phyloP scores from a whole-genome alignment of 1,140 invertebrate genomes.

The Lepidurus apus region DNA sequence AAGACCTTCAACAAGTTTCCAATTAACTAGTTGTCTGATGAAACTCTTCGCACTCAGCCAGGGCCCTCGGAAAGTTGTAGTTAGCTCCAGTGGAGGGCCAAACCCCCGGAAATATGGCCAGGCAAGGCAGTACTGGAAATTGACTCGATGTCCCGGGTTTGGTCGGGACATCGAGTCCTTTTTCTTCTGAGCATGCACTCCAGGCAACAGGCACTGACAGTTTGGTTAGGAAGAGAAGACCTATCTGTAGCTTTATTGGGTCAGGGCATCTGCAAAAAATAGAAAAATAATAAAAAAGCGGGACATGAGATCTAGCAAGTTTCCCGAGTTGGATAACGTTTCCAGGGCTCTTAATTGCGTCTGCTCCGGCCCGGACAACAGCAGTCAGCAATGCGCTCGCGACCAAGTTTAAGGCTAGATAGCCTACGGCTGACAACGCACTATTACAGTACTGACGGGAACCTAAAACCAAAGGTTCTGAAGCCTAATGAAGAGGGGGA shows the following conservation, averaged over 20 bases:
- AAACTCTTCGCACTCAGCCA: not conserved
- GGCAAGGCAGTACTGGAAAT: not conserved
- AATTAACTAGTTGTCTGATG: conserved; percentile 6
- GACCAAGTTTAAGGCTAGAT: not conserved
- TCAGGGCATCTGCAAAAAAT: not conserved
- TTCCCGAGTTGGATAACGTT: not conserved
- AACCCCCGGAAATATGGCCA: not conserved
- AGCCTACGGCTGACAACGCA: not conserved
- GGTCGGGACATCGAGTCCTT: not conserved
- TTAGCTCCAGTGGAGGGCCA: not conserved
- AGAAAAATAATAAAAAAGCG: not conserved
- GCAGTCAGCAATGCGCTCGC: not conserved
- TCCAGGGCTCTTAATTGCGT: conserved; percentile 8
- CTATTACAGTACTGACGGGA: not conserved
- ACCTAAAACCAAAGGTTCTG: not conserved
- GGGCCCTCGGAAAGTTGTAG: not conserved
- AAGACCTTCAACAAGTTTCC: not conserved
- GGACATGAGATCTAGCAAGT: conserved; percentile 10
- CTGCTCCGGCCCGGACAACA: not conserved
- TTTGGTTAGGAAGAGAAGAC: not conserved
- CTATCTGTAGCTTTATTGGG: not conserved
- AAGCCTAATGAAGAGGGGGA: not conserved
- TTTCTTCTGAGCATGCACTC: not conserved
- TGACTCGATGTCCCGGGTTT: not conserved
- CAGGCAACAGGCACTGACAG: conserved; percentile 10